These are phyloP conservation scores for Venustoraphidia nigricollis DNA, from an alignment of 2,888 invertebrate species.

Conservation along the genomic window DNA sequence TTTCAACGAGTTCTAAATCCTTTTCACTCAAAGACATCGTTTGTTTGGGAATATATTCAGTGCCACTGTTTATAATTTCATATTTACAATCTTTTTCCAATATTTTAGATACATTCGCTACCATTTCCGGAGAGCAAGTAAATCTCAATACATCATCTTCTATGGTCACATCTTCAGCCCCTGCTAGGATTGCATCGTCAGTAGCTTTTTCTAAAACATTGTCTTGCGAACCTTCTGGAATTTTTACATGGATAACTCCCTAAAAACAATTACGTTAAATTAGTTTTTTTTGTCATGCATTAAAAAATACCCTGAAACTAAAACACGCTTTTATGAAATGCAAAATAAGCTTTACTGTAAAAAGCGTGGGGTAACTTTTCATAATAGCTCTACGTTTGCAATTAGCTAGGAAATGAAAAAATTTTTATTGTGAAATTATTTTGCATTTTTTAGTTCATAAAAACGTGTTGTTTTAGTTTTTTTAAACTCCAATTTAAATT, in stretches of 20 bases:
- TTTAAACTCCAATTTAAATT: no score
- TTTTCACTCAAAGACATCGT: conserved; percentile 30
- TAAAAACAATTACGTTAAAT: background rate
- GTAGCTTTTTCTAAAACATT: conserved; percentile 37
- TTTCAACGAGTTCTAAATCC: conserved; percentile 29
- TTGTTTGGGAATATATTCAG: conserved; percentile 31
- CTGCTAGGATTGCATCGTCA: conserved; percentile 49
- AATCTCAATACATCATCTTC: conserved; percentile 34
- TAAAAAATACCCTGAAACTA: no score
- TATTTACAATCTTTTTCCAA: conserved; percentile 30
- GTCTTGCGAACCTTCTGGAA: conserved; percentile 17
- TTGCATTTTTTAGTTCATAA: no score
- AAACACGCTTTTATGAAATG: no score
- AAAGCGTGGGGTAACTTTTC: no score
- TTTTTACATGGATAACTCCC: conserved; percentile 37
- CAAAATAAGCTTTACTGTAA: no score
- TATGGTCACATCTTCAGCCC: conserved; percentile 48
- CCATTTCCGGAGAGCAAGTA: conserved; percentile 31
- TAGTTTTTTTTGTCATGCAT: no score
- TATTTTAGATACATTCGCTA: conserved; percentile 30
- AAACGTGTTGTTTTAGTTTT: no score
- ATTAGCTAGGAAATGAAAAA: no score
- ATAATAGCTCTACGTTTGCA: no score
- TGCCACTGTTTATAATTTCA: conserved; percentile 27
- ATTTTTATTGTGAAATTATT: no score